A percentile compares a stretch with the other conserved stretches of the same genome.
These are phyloP conservation scores for Lophotriccus pileatus DNA, from an alignment of 2,797 vertebrate species.

Conservation along the genomic window DNA sequence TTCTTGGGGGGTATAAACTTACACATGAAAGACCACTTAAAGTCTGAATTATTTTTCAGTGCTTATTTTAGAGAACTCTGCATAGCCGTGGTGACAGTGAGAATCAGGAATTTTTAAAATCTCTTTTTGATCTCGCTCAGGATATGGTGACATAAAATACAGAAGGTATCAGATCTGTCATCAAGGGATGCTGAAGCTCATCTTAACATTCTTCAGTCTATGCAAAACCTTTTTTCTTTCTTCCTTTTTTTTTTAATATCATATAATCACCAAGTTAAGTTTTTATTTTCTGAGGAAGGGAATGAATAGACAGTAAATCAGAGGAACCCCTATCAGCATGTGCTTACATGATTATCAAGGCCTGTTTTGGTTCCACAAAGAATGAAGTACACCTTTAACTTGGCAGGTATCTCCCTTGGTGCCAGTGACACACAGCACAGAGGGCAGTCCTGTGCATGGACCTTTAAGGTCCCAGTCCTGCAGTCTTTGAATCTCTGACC, in stretches of 20 bases:
- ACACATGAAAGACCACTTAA: not conserved
- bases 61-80: not conserved
- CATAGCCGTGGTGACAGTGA: not conserved
- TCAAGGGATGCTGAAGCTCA: not conserved
- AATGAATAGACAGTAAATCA: not conserved
- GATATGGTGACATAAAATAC: not conserved
- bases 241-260: not conserved
- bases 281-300: not conserved
- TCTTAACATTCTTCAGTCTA: not conserved
- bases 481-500: slow-evolving; percentile 30
- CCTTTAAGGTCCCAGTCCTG: not conserved
- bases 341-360: not conserved
- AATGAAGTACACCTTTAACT: not conserved
- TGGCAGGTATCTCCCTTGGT: not conserved
- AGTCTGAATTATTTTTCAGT: not conserved
- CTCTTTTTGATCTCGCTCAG: not conserved
- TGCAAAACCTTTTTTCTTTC: not conserved
- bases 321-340: not conserved
- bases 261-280: not conserved
- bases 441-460: not conserved
- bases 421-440: fast-evolving
- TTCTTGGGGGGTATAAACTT: not conserved
- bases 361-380: not conserved
- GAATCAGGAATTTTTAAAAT: not conserved
- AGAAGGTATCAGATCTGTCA: not conserved